phyloP scores from a whole-genome alignment of 2,888 invertebrate species.

The Drosophila kanekoi region DNA sequence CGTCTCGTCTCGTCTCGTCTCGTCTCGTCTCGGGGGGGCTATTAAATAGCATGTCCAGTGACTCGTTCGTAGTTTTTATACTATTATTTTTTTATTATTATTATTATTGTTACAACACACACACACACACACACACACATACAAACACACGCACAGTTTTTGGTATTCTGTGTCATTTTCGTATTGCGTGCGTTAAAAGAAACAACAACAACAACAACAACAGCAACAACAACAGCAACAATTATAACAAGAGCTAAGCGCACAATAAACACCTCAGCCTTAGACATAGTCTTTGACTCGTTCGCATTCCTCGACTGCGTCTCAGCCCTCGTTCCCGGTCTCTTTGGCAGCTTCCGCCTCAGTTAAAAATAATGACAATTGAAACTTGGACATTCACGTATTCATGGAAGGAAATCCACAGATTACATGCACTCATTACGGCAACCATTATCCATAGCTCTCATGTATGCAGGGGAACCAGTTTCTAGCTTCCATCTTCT shows the following conservation, averaged over 20 bases:
- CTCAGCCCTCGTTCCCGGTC: neutral
- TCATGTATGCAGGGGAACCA: slow-evolving; percentile 18
- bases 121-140: slow-evolving; percentile 10
- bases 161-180: slow-evolving; percentile 61
- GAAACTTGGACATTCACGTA: slow-evolving; percentile 58
- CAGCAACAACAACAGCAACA: too few relatives aligned
- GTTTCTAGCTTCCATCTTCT: slow-evolving; percentile 10
- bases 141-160: slow-evolving; percentile 9
- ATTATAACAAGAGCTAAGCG: slow-evolving; percentile 49
- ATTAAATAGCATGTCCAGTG: slow-evolving; percentile 60
- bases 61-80: slow-evolving; percentile 46
- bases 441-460: slow-evolving; percentile 42
- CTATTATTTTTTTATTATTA: slow-evolving; percentile 62
- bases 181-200: slow-evolving; percentile 52
- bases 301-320: slow-evolving; percentile 38
- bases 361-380: slow-evolving; percentile 78
- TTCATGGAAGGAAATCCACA: slow-evolving; percentile 52
- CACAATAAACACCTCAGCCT: slow-evolving; percentile 58
- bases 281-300: slow-evolving; percentile 35
- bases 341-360: slow-evolving; percentile 70
- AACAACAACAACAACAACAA: slow-evolving; percentile 24
- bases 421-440: slow-evolving; percentile 58
- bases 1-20: slow-evolving; percentile 34
- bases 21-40: slow-evolving; percentile 55
- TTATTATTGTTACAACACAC: slow-evolving; percentile 52